phyloP scores from a whole-genome alignment of 2,113 vertebrate genomes.

The Tricholaema leucomelas region DNA sequence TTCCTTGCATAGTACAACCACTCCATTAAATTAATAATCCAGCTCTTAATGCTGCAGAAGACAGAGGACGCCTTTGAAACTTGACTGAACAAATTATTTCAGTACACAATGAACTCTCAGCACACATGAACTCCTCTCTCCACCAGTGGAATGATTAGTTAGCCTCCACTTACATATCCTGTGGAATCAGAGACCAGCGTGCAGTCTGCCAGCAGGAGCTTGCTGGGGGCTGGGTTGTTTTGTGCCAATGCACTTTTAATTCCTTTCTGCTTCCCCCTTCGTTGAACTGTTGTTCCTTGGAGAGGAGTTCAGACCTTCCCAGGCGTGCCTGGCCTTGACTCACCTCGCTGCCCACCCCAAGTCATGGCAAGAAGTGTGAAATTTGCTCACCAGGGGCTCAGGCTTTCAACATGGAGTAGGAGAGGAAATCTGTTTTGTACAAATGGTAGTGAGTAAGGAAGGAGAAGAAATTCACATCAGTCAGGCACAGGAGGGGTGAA shows the following conservation, averaged over 20 bases:
- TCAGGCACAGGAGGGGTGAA: neutral
- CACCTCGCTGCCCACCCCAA: neutral
- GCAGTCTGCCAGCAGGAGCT: neutral
- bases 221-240: neutral
- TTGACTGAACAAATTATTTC: conserved; percentile 31
- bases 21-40: conserved; percentile 16
- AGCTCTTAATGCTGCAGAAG: neutral
- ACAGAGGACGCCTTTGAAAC: conserved; percentile 40
- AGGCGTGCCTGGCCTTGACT: neutral
- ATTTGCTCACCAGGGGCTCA: fast-evolving
- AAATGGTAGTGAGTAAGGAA: neutral
- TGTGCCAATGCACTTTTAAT: neutral
- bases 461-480: neutral
- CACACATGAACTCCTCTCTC: neutral
- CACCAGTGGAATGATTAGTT: neutral
- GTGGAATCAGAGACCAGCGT: neutral
- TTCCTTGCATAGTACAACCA: neutral
- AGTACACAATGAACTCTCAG: neutral
- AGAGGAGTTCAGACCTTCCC: neutral
- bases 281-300: neutral
- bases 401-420: neutral
- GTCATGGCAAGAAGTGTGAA: neutral
- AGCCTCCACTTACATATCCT: neutral
- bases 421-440: neutral
- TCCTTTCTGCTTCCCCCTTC: neutral